Conservation (phyloP, 2,797 vertebrate species). For the Catamblyrhynchus diadema region DNA sequence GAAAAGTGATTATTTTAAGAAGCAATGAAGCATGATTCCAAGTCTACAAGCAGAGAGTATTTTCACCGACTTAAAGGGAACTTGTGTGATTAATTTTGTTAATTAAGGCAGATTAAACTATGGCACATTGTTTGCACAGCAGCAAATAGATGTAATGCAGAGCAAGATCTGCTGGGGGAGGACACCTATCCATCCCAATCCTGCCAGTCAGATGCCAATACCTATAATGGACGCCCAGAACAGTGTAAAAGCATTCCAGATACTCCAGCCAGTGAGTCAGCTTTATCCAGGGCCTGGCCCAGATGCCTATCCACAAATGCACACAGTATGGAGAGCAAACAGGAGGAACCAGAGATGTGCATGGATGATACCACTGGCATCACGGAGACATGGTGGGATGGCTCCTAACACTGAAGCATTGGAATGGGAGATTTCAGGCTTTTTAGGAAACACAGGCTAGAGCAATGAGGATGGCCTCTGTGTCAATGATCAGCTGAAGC, state of each 20-base stretch:
- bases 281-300: not conserved
- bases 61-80: not conserved
- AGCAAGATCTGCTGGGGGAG: not conserved
- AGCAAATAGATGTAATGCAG: not conserved
- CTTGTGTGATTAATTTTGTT: not conserved
- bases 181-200: not conserved
- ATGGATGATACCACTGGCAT: rapidly evolving
- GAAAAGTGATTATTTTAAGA: not conserved
- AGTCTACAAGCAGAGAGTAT: not conserved
- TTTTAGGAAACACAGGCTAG: not conserved
- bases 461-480: not conserved
- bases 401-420: not conserved
- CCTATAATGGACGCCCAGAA: not conserved
- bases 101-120: not conserved
- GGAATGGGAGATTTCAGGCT: not conserved
- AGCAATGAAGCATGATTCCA: not conserved
- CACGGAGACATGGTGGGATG: rapidly evolving
- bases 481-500: not conserved
- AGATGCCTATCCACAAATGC: not conserved
- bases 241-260: not conserved
- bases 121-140: not conserved
- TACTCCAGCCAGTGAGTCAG: rapidly evolving
- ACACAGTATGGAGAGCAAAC: not conserved
- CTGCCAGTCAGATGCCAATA: not conserved
- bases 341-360: not conserved